phyloP scores from a whole-genome alignment of 1,140 invertebrate genomes.

The Araneus ventricosus region DNA sequence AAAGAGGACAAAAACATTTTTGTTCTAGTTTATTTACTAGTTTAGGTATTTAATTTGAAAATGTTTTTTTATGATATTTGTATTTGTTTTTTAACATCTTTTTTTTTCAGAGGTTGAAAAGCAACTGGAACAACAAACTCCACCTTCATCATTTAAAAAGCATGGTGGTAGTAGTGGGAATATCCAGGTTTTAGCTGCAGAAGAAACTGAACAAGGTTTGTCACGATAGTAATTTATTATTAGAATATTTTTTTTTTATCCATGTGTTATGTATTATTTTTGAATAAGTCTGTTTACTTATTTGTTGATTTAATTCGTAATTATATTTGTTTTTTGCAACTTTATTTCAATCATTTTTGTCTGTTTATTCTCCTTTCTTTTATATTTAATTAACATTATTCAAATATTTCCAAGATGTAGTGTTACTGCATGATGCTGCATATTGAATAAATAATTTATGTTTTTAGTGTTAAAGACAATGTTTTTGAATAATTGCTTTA shows the following conservation, averaged over 20 bases:
- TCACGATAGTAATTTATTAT: background rate
- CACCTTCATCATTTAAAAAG: constrained; percentile 79
- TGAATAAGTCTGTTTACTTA: background rate
- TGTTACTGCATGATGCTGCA: too few species aligned
- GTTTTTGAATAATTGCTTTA: too few species aligned
- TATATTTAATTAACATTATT: too few species aligned
- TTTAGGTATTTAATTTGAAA: too few species aligned
- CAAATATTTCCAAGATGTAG: too few species aligned
- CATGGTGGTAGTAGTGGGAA: constrained; percentile 69
- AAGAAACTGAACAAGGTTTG: constrained; percentile 67
- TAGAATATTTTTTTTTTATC: background rate
- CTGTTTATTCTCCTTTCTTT: too few species aligned
- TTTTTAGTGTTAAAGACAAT: too few species aligned
- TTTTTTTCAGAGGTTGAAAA: constrained; percentile 88
- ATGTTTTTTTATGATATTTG: too few species aligned
- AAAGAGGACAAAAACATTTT: too few species aligned
- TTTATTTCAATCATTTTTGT: too few species aligned
- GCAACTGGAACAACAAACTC: constrained; percentile 86
- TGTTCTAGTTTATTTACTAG: too few species aligned
- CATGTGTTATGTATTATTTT: background rate
- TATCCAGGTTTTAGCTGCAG: constrained; percentile 67
- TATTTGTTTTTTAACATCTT: background rate
- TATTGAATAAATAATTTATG: too few species aligned
- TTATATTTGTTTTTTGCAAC: background rate
- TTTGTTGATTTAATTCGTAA: background rate